Conservation (phyloP, 2,113 vertebrate genomes). For the Grantiella picta region DNA sequence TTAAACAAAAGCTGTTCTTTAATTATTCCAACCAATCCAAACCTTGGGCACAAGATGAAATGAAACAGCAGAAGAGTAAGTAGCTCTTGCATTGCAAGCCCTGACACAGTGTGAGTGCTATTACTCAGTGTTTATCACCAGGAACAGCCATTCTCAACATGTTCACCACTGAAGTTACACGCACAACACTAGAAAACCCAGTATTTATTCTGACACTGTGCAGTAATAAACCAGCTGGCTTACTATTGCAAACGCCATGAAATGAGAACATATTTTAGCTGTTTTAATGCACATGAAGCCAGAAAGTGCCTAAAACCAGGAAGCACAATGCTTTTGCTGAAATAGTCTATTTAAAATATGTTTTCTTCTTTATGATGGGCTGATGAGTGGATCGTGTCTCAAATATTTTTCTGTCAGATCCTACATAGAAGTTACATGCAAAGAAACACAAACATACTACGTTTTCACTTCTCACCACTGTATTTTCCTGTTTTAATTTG, state of each 20-base stretch:
- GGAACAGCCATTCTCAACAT: conserved; percentile 11
- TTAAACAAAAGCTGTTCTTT: conserved; percentile 63
- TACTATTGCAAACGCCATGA: not conserved
- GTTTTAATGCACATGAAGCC: not conserved
- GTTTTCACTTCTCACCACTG: not conserved
- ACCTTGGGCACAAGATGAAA: conserved; percentile 56
- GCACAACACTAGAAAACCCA: not conserved
- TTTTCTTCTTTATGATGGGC: not conserved
- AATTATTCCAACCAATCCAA: conserved; percentile 48
- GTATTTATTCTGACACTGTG: conserved; percentile 7
- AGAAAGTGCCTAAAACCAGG: not conserved
- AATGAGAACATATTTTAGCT: not conserved
- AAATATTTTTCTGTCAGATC: not conserved
- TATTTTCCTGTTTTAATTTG: not conserved
- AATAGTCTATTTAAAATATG: not conserved
- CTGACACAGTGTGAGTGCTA: conserved; percentile 23
- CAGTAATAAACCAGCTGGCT: not conserved
- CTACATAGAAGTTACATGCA: not conserved
- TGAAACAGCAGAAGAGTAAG: conserved; percentile 8
- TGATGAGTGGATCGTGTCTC: not conserved
- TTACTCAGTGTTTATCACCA: conserved; percentile 51
- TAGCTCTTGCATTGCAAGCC: conserved; percentile 13
- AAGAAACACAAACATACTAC: not conserved
- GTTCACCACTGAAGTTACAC: conserved; percentile 10
- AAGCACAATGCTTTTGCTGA: not conserved